Conservation (phyloP, 2,113 vertebrate species). For the Peucedramus taeniatus region DNA sequence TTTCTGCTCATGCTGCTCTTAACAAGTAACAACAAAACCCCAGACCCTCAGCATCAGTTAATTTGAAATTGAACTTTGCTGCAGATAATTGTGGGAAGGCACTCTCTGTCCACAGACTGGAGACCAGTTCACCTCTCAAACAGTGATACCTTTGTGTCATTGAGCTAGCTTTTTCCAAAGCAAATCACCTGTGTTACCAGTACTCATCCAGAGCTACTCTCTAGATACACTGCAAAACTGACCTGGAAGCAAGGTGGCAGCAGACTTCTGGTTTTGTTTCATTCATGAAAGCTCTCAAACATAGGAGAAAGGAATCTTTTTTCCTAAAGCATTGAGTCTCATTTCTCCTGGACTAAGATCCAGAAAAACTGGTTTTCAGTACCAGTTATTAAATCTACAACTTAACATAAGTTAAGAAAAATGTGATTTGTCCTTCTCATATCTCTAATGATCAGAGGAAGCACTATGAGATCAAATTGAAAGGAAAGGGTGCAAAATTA, state of each 20-base stretch:
- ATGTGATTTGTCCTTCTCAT: background rate
- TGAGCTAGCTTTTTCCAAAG: background rate
- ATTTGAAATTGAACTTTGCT: background rate
- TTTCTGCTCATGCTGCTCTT: background rate
- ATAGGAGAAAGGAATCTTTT: background rate
- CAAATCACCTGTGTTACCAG: background rate
- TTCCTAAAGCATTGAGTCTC: background rate
- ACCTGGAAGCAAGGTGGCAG: slow-evolving; percentile 47
- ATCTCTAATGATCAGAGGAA: background rate
- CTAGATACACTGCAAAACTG: background rate
- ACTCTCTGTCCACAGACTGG: background rate
- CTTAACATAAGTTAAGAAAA: background rate
- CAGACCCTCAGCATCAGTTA: background rate
- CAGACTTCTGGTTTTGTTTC: background rate
- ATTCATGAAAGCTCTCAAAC: background rate
- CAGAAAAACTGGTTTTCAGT: background rate
- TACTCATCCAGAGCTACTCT: background rate
- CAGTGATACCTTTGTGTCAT: background rate
- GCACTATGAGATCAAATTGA: background rate
- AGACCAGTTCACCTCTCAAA: background rate
- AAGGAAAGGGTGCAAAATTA: background rate
- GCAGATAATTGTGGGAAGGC: background rate
- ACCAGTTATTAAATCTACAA: background rate
- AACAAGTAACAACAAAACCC: background rate
- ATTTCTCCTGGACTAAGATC: background rate